These are phyloP conservation scores for Trichonephila clavipes DNA, from an alignment of 1,140 invertebrate genomes.

Conservation along the genomic window DNA sequence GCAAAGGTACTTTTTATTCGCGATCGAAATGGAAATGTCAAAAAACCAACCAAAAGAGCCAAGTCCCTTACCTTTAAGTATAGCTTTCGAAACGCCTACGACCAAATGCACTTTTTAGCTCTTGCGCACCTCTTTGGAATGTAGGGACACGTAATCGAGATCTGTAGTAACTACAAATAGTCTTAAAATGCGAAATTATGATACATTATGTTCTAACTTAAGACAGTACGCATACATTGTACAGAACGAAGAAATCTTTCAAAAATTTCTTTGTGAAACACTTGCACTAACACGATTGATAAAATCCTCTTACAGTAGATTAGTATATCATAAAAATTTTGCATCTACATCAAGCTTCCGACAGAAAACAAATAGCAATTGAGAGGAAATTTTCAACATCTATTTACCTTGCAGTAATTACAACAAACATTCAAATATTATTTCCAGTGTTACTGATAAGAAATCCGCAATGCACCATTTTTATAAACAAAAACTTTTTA, in stretches of 20 bases:
- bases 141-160: not conserved
- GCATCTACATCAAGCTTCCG: too few species aligned
- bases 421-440: not conserved
- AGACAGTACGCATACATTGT: too few species aligned
- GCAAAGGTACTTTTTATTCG: not conserved
- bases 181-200: too few species aligned
- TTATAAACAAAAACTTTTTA: not conserved
- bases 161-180: not conserved
- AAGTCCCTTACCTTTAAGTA: slow-evolving; percentile 18
- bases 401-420: not conserved
- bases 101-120: not conserved
- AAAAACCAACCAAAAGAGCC: not conserved
- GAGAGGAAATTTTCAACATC: too few species aligned
- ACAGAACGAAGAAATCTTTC: too few species aligned
- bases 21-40: not conserved
- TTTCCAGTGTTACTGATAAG: not conserved
- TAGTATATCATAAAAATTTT: too few species aligned
- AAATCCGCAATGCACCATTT: slow-evolving; percentile 48
- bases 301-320: too few species aligned
- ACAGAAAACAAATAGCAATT: too few species aligned
- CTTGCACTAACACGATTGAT: too few species aligned
- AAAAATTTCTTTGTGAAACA: too few species aligned
- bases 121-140: slow-evolving; percentile 13
- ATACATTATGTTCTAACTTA: too few species aligned
- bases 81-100: not conserved